Base-by-base conservation (phyloP, 2,888 invertebrate species). In the Nycteola revayana region DNA sequence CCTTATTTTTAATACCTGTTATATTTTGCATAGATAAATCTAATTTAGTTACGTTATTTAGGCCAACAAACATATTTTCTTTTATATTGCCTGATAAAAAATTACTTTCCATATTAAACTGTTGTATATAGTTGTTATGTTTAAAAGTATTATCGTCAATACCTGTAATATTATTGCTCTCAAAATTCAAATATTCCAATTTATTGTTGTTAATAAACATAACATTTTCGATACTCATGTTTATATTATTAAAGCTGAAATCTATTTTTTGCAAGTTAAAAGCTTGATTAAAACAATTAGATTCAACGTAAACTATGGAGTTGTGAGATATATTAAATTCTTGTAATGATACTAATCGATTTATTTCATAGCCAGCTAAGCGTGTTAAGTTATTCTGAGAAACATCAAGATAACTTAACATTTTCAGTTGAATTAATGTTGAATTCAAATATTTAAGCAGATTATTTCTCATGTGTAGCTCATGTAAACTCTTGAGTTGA, bases 261-360 rank as follows among this genome's bases (percentile, higher is more conserved):
- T 86, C 86, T 1, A 80, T 28, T 0, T 23, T 32, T 39, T 57
- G 32, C 14, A 87, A 60, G 35, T 63, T 59, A 2, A 53, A 47
- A 1, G 75, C 72, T 44, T 69, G 68, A 32, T 59, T 70, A 30
- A 86, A 85, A 42, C 76, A 75, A 41, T 75, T 73, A 0, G 65
- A 60, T 22, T 85, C 81, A 1, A 87, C 32, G 2, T 28, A 38
- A 49, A 66, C 60, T 7, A 87, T 69, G 1, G 28, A 36, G 47
- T 86, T 87, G 42, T 77, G 49, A 0, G 85, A 82, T 21, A 75
- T 53, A 35, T 86, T 85, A 1, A 83, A 34, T 6, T 43, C 23
- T 35, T 66, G 44, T n/a, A 87, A 47, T n/a, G 58, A 48, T 7
- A 45, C 45, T 4, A 84, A 46, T 10, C 70, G 62, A 38, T 74